These are phyloP conservation scores for Sardina pilchardus DNA, from an alignment of 2,113 vertebrate species.

Conservation along the genomic window DNA sequence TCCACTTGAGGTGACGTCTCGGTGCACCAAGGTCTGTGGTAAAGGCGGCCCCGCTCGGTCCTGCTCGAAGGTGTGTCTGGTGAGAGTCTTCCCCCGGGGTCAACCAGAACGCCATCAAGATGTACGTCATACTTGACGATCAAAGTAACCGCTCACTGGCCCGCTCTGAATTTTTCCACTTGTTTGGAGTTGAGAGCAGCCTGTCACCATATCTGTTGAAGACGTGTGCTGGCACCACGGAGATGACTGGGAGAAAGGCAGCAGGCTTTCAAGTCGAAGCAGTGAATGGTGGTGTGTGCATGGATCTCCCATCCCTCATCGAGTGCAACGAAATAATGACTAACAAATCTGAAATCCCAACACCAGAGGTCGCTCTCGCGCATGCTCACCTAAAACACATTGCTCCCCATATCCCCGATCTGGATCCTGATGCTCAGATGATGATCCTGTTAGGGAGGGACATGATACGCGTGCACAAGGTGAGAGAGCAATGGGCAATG, in stretches of 20 bases:
- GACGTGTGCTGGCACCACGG: conserved; percentile 26
- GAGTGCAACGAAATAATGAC: neutral
- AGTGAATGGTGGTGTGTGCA: neutral
- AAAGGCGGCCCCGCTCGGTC: neutral
- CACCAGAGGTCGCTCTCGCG: conserved; percentile 9
- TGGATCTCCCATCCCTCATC: neutral
- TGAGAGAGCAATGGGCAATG: conserved; percentile 23
- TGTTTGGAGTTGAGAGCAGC: conserved; percentile 14
- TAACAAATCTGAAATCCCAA: conserved; percentile 23
- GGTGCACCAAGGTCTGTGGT: conserved; percentile 39
- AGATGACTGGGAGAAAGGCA: conserved; percentile 19
- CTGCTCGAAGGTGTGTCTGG: conserved; percentile 36
- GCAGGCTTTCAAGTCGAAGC: conserved; percentile 9
- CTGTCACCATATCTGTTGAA: conserved; percentile 27
- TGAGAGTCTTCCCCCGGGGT: neutral
- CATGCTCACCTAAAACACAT: conserved; percentile 25
- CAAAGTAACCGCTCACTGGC: conserved; percentile 40
- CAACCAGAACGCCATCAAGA: neutral
- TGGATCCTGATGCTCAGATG: conserved; percentile 24
- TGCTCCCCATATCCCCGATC: neutral
- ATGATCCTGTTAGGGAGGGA: conserved; percentile 33
- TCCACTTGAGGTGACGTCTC: conserved; percentile 12
- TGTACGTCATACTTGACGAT: conserved; percentile 22
- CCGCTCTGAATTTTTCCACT: conserved; percentile 31
- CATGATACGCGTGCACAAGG: conserved; percentile 40